Conservation (phyloP, 1,140 invertebrate species). For the Patella vulgata region DNA sequence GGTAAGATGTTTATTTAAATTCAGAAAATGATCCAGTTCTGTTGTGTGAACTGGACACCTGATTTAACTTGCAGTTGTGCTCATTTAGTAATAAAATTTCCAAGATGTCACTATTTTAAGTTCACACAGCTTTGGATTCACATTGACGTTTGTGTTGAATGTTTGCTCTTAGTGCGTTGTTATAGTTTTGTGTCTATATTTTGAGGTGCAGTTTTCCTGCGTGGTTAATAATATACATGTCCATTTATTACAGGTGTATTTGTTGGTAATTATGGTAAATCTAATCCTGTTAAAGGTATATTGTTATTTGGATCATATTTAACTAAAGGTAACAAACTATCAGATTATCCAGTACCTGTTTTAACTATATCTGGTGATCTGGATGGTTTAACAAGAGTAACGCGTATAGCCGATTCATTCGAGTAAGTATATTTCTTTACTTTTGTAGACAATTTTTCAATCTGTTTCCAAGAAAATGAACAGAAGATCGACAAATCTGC, state of each 20-base stretch:
- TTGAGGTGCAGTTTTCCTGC: no score
- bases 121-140: no score
- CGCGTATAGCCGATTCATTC: conserved; percentile 34
- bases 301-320: conserved; percentile 43
- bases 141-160: no score
- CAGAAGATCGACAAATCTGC: neutral
- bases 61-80: neutral
- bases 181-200: no score
- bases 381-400: conserved; percentile 41
- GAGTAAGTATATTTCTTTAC: conserved; percentile 25
- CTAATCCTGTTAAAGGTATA: conserved; percentile 28
- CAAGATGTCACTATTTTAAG: neutral
- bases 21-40: neutral
- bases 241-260: conserved; percentile 37
- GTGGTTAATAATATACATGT: no score
- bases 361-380: conserved; percentile 43
- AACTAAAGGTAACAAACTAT: conserved; percentile 19
- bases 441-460: no score
- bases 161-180: no score
- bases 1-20: conserved; percentile 21
- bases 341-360: conserved; percentile 37
- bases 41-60: neutral
- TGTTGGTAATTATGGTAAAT: conserved; percentile 26
- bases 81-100: neutral
- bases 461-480: no score